Evolutionary conservation across 2,888 invertebrate species (phyloP), one percentile per base, ranked within the genome.

Genomic region (Serrognathus titanus): DNA sequence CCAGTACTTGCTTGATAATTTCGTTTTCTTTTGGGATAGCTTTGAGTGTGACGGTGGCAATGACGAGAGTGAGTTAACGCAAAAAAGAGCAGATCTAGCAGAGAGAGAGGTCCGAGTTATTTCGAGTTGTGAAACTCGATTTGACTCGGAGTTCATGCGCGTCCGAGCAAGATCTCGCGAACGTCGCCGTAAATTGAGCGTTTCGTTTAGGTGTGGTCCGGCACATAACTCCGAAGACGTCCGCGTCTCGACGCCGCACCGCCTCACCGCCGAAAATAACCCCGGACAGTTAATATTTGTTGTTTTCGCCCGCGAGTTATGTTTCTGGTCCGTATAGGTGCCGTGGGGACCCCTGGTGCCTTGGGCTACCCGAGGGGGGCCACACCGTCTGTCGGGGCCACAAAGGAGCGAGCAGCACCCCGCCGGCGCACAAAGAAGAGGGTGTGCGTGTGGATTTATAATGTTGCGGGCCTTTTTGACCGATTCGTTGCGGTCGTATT

Each of bases 191-290:
- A 69, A 72, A 72, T 71, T 71, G 68, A 67, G 64, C 69, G 66
- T 61, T 70, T 67, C 71, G 59, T 50, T 60, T 59, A 70, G 71
- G 72, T 71, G 72, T 71, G 72, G 72, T 72, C 71, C 61, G 45
- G 65, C 64, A 65, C 63, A 61, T 66, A 57, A 57, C 55, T 39
- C 54, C 48, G 43, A 24, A 48, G 50, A 45, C 24, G 4, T 31
- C 24, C 6, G 24, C 24, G 24, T 31, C 24, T 3, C 24, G 24
- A 31, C 20, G 48, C 54, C 51, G 51, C 24, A 4, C 6, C 24
- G 7, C 24, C 24, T 2, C 24, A 6, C 24, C 24, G 24, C 24
- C 24, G 3, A 31, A 31, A 31, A 31, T 31, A 31, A 31, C 24
- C 24, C 24, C 9, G 40, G 40, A 11, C 40, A 7, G 9, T 40